These are phyloP conservation scores for Chymomyza costata DNA, from an alignment of 1,140 invertebrate species.

Conservation along the genomic window DNA sequence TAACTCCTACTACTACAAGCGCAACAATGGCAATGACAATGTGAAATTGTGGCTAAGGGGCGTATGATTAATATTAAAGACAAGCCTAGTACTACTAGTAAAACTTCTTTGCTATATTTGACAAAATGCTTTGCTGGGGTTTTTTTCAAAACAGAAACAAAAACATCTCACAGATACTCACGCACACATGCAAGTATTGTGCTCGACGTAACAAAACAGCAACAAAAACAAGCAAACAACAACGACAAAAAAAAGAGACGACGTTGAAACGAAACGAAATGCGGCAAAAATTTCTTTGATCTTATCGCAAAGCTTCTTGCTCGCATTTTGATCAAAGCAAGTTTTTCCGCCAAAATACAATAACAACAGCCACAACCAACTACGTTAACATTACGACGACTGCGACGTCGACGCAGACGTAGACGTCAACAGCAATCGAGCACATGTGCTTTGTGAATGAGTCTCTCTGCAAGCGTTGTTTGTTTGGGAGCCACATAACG, in stretches of 20 bases:
- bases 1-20: no score
- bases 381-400: constrained; percentile 26
- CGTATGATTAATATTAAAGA: constrained; percentile 57
- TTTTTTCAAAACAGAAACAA: constrained; percentile 23
- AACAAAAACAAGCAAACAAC: constrained; percentile 23
- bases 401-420: constrained; percentile 29
- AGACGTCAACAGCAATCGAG: constrained; percentile 1
- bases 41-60: constrained; percentile 54
- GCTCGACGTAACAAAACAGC: constrained; percentile 5
- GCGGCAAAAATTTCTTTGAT: constrained; percentile 75
- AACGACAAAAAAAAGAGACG: constrained; percentile 33
- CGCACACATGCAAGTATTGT: no score
- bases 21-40: constrained; percentile 63
- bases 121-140: constrained; percentile 50
- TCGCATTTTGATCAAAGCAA: constrained; percentile 76
- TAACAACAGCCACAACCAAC: constrained; percentile 28
- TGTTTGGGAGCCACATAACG: constrained; percentile 23
- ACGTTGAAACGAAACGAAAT: constrained; percentile 60
- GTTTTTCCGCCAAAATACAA: constrained; percentile 74
- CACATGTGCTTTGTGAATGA: constrained; percentile 1
- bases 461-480: constrained; percentile 3
- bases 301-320: constrained; percentile 75
- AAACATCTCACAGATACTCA: constrained; percentile 7
- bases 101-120: constrained; percentile 55
- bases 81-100: constrained; percentile 8